Conservation (phyloP, 2,888 invertebrate species). For the Drosophila mettleri region DNA sequence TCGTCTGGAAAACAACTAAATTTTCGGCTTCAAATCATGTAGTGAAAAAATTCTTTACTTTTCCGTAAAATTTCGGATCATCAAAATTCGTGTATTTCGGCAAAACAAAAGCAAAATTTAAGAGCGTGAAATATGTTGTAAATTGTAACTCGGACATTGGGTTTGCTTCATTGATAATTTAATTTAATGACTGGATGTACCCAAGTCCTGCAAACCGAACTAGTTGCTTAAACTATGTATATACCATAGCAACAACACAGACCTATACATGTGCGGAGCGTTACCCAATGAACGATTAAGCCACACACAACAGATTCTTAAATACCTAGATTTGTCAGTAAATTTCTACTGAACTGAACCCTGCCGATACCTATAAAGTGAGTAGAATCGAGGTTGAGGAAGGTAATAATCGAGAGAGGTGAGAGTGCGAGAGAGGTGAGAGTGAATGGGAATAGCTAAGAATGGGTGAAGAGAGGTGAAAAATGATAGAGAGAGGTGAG, state of each 20-base stretch:
- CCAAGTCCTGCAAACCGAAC: background rate
- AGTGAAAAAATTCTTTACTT: background rate
- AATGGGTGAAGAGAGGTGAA: background rate
- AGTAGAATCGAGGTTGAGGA: background rate
- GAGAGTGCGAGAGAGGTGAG: too few species aligned
- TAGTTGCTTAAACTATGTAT: background rate
- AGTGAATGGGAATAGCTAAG: background rate
- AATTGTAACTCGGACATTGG: conserved; percentile 7
- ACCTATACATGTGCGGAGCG: background rate
- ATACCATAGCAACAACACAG: background rate
- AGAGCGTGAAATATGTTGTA: conserved; percentile 14
- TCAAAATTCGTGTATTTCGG: conserved; percentile 7
- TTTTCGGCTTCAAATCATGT: conserved; percentile 22
- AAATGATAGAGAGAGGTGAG: background rate
- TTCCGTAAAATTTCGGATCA: background rate
- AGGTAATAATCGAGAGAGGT: background rate
- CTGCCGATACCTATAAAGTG: background rate
- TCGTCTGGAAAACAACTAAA: conserved; percentile 14
- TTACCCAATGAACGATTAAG: background rate
- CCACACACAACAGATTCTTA: background rate
- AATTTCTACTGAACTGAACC: background rate
- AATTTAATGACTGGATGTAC: conserved; percentile 10
- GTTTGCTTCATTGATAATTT: too few species aligned
- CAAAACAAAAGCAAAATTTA: background rate
- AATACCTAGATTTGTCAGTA: background rate